These are phyloP conservation scores for Heliconius ethilla DNA, from an alignment of 2,888 invertebrate species.

Conservation along the genomic window DNA sequence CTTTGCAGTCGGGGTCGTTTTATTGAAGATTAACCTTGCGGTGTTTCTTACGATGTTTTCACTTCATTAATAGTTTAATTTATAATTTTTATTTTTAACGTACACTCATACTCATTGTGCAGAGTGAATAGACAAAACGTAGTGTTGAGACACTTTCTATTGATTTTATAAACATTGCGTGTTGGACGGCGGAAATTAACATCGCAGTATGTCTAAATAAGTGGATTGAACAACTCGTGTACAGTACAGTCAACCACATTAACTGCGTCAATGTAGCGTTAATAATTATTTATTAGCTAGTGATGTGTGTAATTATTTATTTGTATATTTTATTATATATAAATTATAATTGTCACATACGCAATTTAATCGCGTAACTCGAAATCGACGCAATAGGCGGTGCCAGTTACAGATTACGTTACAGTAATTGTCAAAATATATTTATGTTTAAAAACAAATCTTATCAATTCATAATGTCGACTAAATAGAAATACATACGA, in stretches of 20 bases:
- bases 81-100: too few species aligned
- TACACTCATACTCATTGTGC: too few species aligned
- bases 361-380: background rate
- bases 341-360: background rate
- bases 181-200: background rate
- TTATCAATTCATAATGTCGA: background rate
- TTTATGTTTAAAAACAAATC: background rate
- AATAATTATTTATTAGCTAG: background rate
- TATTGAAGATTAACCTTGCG: background rate
- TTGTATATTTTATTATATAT: background rate
- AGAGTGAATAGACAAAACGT: too few species aligned
- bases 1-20: slow-evolving; percentile 2
- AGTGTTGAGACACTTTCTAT: too few species aligned
- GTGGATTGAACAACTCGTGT: background rate
- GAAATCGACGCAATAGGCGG: background rate
- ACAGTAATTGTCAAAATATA: background rate
- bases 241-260: background rate
- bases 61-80: background rate
- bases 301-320: background rate
- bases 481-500: background rate
- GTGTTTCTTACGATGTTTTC: background rate
- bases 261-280: background rate
- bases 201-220: background rate
- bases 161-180: too few species aligned
- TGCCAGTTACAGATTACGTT: background rate